Percentiles rank a stretch among this genome's conserved stretches.
These are phyloP conservation scores for Athrips mouffetella DNA, from an alignment of 2,888 invertebrate genomes.

Conservation along the genomic window DNA sequence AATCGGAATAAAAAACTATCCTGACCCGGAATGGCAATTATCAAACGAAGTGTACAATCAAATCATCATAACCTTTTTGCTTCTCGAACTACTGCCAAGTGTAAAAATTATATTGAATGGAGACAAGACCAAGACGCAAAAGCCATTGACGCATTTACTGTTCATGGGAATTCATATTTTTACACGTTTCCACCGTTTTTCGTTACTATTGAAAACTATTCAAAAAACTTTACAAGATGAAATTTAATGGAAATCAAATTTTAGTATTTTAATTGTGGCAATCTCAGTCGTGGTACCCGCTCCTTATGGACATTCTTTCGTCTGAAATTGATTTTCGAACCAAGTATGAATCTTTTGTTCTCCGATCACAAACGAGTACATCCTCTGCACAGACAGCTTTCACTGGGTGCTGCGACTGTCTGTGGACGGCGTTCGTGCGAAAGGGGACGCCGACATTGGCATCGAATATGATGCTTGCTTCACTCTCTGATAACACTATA, in stretches of 20 bases:
- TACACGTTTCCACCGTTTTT: constrained; percentile 27
- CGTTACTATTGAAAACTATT: constrained; percentile 18
- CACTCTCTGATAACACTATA: constrained; percentile 20
- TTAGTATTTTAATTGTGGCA: not conserved
- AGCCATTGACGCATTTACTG: too few relatives aligned
- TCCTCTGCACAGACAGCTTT: constrained; percentile 20
- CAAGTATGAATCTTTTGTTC: constrained; percentile 14
- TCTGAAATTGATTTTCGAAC: constrained; percentile 19
- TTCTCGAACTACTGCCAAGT: constrained; percentile 20
- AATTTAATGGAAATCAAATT: not conserved
- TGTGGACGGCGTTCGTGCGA: constrained; percentile 21
- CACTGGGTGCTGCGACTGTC: constrained; percentile 23
- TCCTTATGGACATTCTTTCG: not conserved
- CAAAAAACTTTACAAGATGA: not conserved
- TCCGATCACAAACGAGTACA: constrained; percentile 20
- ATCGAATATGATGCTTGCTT: constrained; percentile 22
- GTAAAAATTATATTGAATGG: constrained; percentile 14
- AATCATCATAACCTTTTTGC: constrained; percentile 20
- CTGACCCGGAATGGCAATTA: constrained; percentile 22
- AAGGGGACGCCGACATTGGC: constrained; percentile 12
- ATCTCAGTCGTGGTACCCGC: constrained; percentile 21
- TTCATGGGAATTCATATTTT: constrained; percentile 22
- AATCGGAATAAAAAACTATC: constrained; percentile 22
- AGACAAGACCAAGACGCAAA: constrained; percentile 22
- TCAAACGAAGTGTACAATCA: constrained; percentile 13